Evolutionary conservation across 2,888 invertebrate species (phyloP).

Genomic region (Rutpela maculata): DNA sequence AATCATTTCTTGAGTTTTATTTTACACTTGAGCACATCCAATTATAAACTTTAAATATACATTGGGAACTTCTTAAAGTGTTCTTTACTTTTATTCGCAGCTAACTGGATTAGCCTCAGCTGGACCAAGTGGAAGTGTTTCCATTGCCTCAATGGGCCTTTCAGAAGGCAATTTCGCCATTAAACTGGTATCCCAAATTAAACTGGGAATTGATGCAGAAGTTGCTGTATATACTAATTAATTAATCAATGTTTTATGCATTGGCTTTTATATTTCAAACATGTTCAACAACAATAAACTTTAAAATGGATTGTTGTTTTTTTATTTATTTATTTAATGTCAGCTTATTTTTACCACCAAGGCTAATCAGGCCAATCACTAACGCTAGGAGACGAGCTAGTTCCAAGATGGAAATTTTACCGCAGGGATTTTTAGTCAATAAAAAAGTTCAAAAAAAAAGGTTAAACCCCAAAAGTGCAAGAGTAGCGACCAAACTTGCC

Average conservation of each 20-base stretch:
- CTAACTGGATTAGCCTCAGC: background rate
- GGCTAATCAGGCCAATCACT: no score
- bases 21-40: background rate
- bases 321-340: no score
- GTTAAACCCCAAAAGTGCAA: no score
- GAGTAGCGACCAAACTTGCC: no score
- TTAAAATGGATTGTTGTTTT: background rate
- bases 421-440: no score
- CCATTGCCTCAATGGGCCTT: slow-evolving; percentile 7
- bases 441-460: no score
- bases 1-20: background rate
- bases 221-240: slow-evolving; percentile 1
- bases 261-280: background rate
- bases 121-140: slow-evolving; percentile 7
- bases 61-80: slow-evolving; percentile 12
- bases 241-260: background rate
- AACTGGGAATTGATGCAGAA: slow-evolving; percentile 5
- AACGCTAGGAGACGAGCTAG: no score
- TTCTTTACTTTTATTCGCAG: slow-evolving; percentile 17
- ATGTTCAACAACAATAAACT: background rate
- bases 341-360: no score
- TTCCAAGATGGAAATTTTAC: no score
- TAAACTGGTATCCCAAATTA: slow-evolving; percentile 16
- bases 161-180: background rate
- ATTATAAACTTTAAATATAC: slow-evolving; percentile 20